Evolutionary conservation across 2,888 invertebrate species (phyloP).

Genomic region (Chromoteleia sp.): DNA sequence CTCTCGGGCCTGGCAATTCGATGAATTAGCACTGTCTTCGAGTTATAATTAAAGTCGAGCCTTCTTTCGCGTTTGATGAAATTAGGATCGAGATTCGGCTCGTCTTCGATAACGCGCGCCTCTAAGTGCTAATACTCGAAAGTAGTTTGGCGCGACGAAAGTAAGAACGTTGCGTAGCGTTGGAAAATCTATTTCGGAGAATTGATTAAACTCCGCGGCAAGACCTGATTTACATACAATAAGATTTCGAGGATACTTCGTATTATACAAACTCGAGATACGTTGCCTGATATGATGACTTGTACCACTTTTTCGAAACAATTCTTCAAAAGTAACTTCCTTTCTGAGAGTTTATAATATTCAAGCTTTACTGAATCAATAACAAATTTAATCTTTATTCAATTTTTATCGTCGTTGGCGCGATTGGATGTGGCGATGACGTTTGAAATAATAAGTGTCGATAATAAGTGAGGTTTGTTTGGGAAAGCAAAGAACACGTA

Average conservation of each 20-base stretch:
- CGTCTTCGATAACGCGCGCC: too few species aligned
- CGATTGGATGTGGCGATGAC: too few species aligned
- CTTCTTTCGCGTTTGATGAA: neutral
- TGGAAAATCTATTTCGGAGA: conserved; percentile 32
- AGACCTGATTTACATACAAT: conserved; percentile 49
- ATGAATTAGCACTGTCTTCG: conserved; percentile 4
- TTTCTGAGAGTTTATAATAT: too few species aligned
- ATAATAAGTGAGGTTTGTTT: too few species aligned
- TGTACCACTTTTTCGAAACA: too few species aligned
- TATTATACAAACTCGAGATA: conserved; percentile 34
- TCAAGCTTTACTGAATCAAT: too few species aligned
- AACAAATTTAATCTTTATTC: too few species aligned
- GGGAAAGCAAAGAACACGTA: too few species aligned
- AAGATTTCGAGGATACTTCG: conserved; percentile 26
- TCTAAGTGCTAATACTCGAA: neutral
- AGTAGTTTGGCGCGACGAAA: conserved; percentile 19
- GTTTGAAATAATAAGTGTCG: too few species aligned
- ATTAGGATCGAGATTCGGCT: conserved; percentile 2
- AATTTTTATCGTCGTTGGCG: too few species aligned
- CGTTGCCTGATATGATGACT: conserved; percentile 45
- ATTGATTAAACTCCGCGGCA: conserved; percentile 40
- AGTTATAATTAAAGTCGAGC: conserved; percentile 17
- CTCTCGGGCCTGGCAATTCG: conserved; percentile 20
- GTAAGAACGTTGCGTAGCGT: conserved; percentile 22
- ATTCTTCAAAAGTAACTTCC: too few species aligned